Evolutionary conservation across 2,888 invertebrate species (phyloP), one percentile per base, ranked within the genome.

Genomic region (Eupithecia exiguata): DNA sequence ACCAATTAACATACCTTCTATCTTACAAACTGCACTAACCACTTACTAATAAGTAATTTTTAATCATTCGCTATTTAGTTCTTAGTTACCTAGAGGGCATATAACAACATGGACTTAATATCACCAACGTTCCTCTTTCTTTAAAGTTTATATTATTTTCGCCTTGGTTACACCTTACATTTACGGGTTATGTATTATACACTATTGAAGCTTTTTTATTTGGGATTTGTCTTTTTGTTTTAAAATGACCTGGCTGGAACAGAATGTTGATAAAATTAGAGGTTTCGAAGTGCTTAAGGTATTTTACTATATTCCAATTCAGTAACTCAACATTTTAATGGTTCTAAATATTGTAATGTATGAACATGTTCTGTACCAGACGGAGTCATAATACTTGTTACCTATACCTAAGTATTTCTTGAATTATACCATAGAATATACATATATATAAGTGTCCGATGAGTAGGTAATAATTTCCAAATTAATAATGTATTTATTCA

Each of bases 21-120:
- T 66, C 40, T 38, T 75, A 68, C 74, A 21, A 65, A 66, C 66
- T 66, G 40, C 66, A 66, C 66, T 66, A 66, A 66, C 66, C 10
- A 87, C 87, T 84, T 87, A 81, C 82, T 86, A 78, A 67, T 58
- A 63, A 74, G 69, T 70, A 72, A 16, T 38, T 40, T 18, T 7
- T 38, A 66, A 38, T 66, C 21, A 65, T n/a, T 58, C 18, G 62
- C 62, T 35, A 35, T 35, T 62, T 35, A 62, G 62, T 62, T 35
- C 35, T 18, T 30, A 35, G 62, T 35, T 62, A 62, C 62, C 30
- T 35, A 35, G 35, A 7, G 62, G 35, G 62, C 18, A 62, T 30
- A 16, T 61, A 61, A 25, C 61, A 16, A 30, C 61, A 61, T 61
- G 6, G 30, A 61, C 6, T 18, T 10, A 25, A 5, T 25, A 25